phyloP scores from a whole-genome alignment of 2,888 invertebrate species.

The Hirtodrosophila confusa region DNA sequence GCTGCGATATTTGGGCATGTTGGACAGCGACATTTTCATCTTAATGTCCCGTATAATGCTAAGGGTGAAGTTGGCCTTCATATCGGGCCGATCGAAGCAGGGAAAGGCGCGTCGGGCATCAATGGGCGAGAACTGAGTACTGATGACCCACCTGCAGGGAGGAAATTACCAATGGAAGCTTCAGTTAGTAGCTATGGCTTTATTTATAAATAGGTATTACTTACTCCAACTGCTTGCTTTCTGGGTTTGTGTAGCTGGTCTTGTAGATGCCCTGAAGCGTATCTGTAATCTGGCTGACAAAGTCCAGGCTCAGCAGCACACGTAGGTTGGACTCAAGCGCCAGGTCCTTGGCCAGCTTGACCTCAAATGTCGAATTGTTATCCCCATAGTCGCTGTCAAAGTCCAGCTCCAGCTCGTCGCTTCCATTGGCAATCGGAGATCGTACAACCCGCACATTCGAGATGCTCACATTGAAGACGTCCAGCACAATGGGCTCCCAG shows the following conservation, averaged over 20 bases:
- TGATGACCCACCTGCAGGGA: slow-evolving; percentile 88
- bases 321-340: slow-evolving; percentile 59
- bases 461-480: slow-evolving; percentile 83
- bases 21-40: slow-evolving; percentile 85
- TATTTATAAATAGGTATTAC: slow-evolving; percentile 26
- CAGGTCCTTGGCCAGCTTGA: slow-evolving; percentile 70
- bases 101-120: slow-evolving; percentile 93
- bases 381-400: slow-evolving; percentile 82
- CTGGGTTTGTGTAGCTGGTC: slow-evolving; percentile 84
- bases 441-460: slow-evolving; percentile 79
- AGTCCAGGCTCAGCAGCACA: slow-evolving; percentile 85
- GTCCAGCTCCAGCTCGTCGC: slow-evolving; percentile 76
- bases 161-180: not conserved
- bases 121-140: slow-evolving; percentile 92
- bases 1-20: slow-evolving; percentile 86
- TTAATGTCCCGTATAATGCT: slow-evolving; percentile 86
- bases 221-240: slow-evolving; percentile 83
- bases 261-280: slow-evolving; percentile 86
- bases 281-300: slow-evolving; percentile 85
- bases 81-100: slow-evolving; percentile 93
- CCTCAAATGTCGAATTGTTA: slow-evolving; percentile 80
- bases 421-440: slow-evolving; percentile 46
- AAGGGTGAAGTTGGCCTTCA: slow-evolving; percentile 91
- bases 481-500: slow-evolving; percentile 83
- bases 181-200: no score